Conservation (phyloP, 1,140 invertebrate genomes). For the Philaenus spumarius region DNA sequence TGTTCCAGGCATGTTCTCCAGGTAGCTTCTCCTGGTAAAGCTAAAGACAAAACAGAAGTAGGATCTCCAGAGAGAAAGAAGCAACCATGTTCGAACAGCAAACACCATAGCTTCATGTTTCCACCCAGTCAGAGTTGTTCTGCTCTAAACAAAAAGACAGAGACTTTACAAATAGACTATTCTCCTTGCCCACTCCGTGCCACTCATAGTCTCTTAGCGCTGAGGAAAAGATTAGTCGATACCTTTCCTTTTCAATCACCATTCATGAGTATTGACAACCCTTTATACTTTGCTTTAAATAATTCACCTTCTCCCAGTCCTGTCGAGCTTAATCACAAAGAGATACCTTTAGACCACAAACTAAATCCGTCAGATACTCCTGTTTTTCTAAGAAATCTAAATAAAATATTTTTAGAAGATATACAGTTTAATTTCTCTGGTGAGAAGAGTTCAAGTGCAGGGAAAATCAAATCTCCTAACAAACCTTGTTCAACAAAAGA, state of each 20-base stretch:
- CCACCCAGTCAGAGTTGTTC: not conserved
- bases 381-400: constrained; percentile 1
- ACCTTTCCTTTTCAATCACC: constrained; percentile 4
- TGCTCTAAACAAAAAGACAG: constrained; percentile 1
- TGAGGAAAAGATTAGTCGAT: constrained; percentile 19
- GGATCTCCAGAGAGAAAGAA: constrained; percentile 21
- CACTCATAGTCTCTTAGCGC: constrained; percentile 22
- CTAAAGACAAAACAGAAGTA: not conserved
- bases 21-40: not conserved
- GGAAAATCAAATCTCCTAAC: constrained; percentile 19
- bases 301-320: constrained; percentile 25
- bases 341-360: constrained; percentile 14
- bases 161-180: constrained; percentile 30
- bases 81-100: constrained; percentile 21
- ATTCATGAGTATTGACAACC: constrained; percentile 18
- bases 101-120: not conserved
- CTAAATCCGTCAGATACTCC: constrained; percentile 6
- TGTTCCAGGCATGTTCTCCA: not conserved
- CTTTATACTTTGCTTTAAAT: constrained; percentile 19
- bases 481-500: constrained; percentile 10
- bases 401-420: too few species aligned
- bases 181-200: constrained; percentile 27
- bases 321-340: constrained; percentile 28
- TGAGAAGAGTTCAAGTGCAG: not conserved
- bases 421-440: too few species aligned